Conservation (phyloP, 2,113 vertebrate species). For the Pollachius pollachius region DNA sequence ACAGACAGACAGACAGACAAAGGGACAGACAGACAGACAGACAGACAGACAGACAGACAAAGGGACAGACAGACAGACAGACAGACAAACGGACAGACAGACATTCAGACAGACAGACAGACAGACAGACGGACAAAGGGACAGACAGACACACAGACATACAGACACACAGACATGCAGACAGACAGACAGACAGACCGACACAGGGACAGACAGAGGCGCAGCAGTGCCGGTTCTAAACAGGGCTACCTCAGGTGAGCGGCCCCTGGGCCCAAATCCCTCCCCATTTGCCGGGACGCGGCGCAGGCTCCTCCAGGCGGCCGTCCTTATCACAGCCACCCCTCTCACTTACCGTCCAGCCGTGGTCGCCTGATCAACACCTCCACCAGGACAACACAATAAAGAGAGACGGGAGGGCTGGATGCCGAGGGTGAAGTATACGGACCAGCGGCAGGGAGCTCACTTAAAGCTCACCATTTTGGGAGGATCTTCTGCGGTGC, state of each 20-base stretch:
- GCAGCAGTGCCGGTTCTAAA: constrained; percentile 26
- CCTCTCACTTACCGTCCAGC: neutral
- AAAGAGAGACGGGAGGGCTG: constrained; percentile 6
- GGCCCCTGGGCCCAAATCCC: constrained; percentile 5
- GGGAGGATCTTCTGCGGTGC: neutral
- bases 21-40: constrained; percentile 23
- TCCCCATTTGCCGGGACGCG: too few species aligned
- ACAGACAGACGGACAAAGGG: constrained; percentile 27
- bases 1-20: constrained; percentile 34
- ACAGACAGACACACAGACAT: too few species aligned
- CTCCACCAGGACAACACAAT: too few species aligned
- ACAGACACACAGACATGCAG: neutral
- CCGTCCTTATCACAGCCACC: constrained; percentile 8
- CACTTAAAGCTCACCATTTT: neutral
- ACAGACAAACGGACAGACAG: constrained; percentile 36
- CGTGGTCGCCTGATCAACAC: neutral
- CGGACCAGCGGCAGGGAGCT: neutral
- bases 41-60: neutral
- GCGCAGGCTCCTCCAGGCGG: too few species aligned
- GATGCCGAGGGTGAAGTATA: neutral
- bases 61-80: constrained; percentile 17
- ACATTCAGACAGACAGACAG: constrained; percentile 14
- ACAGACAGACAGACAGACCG: constrained; percentile 26
- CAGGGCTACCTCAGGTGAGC: constrained; percentile 30
- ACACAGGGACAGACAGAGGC: constrained; percentile 40